Percentiles rank a stretch among this genome's conserved stretches.
Evolutionary conservation across 2,888 invertebrate genomes (phyloP).

Genomic region (Archaeoteleia sp.): DNA sequence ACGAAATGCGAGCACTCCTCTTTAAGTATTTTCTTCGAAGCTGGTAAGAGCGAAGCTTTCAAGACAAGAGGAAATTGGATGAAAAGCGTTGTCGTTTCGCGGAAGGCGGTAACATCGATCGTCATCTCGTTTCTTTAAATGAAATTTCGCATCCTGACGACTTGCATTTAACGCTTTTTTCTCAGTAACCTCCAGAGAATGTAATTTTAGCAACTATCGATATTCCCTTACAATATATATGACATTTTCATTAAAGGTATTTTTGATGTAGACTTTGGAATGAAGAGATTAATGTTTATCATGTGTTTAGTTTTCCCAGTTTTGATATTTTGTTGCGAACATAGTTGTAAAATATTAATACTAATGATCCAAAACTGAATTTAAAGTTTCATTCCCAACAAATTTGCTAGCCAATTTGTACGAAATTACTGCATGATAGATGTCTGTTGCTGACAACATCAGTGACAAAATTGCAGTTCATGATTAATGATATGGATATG

Average conservation of each 20-base stretch:
- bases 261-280: no score
- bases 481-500: no score
- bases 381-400: no score
- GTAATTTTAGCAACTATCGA: conserved; percentile 18
- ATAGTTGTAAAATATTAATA: no score
- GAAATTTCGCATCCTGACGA: conserved; percentile 35
- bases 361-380: no score
- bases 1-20: conserved; percentile 29
- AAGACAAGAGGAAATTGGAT: conserved; percentile 52
- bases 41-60: conserved; percentile 45
- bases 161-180: conserved; percentile 9
- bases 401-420: no score
- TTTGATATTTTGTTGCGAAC: no score
- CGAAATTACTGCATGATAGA: no score
- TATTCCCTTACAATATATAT: conserved; percentile 18
- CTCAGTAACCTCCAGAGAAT: conserved; percentile 21
- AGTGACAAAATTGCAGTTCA: no score
- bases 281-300: no score
- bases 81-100: conserved; percentile 45
- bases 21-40: conserved; percentile 38
- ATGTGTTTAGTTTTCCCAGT: no score
- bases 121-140: conserved; percentile 47
- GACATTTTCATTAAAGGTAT: conserved; percentile 27
- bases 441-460: no score
- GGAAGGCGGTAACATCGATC: conserved; percentile 42